These are phyloP conservation scores for Leucania comma DNA, from an alignment of 2,888 invertebrate species.

Conservation along the genomic window DNA sequence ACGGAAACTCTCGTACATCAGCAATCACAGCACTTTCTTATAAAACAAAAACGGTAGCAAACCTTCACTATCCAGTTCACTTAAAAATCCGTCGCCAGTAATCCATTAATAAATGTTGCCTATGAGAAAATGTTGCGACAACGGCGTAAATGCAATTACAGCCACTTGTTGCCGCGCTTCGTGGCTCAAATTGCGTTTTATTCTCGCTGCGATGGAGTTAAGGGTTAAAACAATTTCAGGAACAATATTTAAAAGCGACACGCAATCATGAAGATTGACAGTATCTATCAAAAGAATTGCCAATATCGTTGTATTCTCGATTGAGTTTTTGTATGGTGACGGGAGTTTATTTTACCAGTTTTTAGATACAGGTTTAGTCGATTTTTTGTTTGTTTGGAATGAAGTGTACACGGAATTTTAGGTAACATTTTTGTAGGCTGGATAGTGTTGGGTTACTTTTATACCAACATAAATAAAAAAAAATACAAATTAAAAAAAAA, in stretches of 20 bases:
- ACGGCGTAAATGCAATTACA: slow-evolving; percentile 75
- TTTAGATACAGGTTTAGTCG: not conserved
- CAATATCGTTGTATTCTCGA: slow-evolving; percentile 17
- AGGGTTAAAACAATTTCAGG: slow-evolving; percentile 50
- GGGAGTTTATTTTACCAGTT: not conserved
- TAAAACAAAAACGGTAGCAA: slow-evolving; percentile 2
- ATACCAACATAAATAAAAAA: not conserved
- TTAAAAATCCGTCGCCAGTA: slow-evolving; percentile 38
- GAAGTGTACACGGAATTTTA: slow-evolving; percentile 4
- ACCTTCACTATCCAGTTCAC: slow-evolving; percentile 14
- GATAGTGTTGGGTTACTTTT: not conserved
- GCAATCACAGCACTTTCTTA: not conserved
- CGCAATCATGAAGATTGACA: slow-evolving; percentile 46
- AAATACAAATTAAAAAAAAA: no score
- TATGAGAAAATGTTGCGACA: slow-evolving; percentile 70
- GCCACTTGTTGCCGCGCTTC: slow-evolving; percentile 70
- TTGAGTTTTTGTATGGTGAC: slow-evolving; percentile 10
- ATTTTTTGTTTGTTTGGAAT: not conserved
- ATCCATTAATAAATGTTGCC: slow-evolving; percentile 57
- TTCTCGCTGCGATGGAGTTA: slow-evolving; percentile 51
- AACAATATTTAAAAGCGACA: slow-evolving; percentile 47
- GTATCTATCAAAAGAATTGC: slow-evolving; percentile 45
- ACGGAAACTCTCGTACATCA: no score
- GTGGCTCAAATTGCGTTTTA: slow-evolving; percentile 70
- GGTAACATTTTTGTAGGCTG: not conserved